These are phyloP conservation scores for Coregonus sp. DNA, from an alignment of 2,797 vertebrate species.

Conservation along the genomic window DNA sequence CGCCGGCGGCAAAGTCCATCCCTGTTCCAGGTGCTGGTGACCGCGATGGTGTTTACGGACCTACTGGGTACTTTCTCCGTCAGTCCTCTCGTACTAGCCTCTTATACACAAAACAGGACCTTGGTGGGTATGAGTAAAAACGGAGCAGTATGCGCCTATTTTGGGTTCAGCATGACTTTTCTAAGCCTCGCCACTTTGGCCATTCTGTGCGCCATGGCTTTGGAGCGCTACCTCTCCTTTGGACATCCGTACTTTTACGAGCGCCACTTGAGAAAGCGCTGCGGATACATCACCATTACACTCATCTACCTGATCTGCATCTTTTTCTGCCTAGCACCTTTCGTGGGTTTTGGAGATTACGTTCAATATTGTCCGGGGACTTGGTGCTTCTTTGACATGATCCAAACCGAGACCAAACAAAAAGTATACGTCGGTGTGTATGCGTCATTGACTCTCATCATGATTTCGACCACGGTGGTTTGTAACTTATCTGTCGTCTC, in stretches of 20 bases:
- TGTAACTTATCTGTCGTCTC: constrained; percentile 80
- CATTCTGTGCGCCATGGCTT: constrained; percentile 80
- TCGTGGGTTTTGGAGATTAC: constrained; percentile 69
- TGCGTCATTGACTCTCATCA: constrained; percentile 71
- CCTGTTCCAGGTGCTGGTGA: constrained; percentile 78
- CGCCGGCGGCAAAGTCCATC: constrained; percentile 55
- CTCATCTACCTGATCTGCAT: constrained; percentile 70
- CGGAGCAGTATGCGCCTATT: constrained; percentile 68
- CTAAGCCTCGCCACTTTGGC: constrained; percentile 83
- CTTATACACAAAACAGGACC: constrained; percentile 72
- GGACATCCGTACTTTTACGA: constrained; percentile 62
- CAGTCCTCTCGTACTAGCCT: constrained; percentile 81
- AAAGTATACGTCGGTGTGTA: constrained; percentile 70
- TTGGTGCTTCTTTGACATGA: constrained; percentile 82
- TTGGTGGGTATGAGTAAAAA: constrained; percentile 55
- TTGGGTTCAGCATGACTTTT: constrained; percentile 85
- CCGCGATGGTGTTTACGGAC: constrained; percentile 83
- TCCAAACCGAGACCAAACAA: fast-evolving
- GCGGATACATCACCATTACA: constrained; percentile 59
- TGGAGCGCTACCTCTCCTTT: constrained; percentile 68
- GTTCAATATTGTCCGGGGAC: constrained; percentile 83
- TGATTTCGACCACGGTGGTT: constrained; percentile 77
- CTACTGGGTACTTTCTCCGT: constrained; percentile 82
- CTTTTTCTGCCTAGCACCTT: constrained; percentile 74
- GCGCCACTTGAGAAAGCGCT: constrained; percentile 43